These are phyloP conservation scores for Rhinoderma darwinii DNA, from an alignment of 2,113 vertebrate species.

Conservation along the genomic window DNA sequence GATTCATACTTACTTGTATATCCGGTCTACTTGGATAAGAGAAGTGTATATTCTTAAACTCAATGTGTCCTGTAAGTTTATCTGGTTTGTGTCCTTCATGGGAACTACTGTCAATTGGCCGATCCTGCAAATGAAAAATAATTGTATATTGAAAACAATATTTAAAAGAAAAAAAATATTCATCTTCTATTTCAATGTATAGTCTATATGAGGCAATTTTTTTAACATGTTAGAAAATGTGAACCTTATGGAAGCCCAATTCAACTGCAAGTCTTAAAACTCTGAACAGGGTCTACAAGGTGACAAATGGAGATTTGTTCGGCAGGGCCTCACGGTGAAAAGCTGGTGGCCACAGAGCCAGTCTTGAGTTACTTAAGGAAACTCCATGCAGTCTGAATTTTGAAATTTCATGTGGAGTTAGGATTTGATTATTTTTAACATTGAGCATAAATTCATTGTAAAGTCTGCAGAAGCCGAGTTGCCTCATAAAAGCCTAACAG, in stretches of 20 bases:
- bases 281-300: background rate
- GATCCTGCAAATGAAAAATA: conserved; percentile 67
- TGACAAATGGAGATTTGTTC: background rate
- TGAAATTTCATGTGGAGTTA: background rate
- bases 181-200: background rate
- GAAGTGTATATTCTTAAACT: conserved; percentile 84
- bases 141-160: background rate
- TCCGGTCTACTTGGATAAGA: conserved; percentile 81
- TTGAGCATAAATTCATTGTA: background rate
- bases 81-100: conserved; percentile 79
- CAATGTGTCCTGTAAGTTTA: conserved; percentile 76
- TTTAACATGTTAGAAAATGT: background rate
- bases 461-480: background rate
- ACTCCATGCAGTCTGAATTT: background rate
- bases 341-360: background rate
- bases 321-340: background rate
- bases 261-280: background rate
- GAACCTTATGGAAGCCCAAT: background rate
- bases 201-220: too few relatives aligned
- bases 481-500: background rate
- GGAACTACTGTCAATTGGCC: conserved; percentile 81
- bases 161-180: background rate
- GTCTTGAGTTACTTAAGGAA: background rate
- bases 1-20: conserved; percentile 68
- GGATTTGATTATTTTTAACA: background rate